Evolutionary conservation across 2,113 vertebrate genomes (phyloP), one percentile per base, ranked within the genome.

Genomic region (Rhombomys opimus): DNA sequence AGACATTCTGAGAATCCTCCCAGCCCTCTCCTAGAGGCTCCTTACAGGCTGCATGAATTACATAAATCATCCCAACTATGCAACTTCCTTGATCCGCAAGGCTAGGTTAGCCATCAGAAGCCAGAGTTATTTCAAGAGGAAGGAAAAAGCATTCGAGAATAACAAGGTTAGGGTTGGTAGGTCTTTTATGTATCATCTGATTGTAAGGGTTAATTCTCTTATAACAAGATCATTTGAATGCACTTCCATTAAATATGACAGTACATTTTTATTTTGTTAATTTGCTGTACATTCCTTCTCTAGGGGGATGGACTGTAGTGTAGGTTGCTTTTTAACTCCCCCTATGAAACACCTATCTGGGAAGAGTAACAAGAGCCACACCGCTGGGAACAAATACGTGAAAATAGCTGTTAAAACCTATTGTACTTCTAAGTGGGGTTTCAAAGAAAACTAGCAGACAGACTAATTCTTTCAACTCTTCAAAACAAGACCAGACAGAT

Each of bases 401-500:
- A 85, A 97, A 95, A 63, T 85, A 85, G 72, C 67, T 86, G n/a
- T 78, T 17, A 8, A 96, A 89, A 93, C 35, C 75, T 91, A 87
- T 97, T 89, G 63, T 72, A 85, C 17, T 91, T 96, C 63, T 89
- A 90, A 93, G 46, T 96, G 57, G 8, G 4, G n/a, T 95, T 41
- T 84, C 91, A 95, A 89, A 95, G 41, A 61, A 84, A 93, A 95
- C 91, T 54, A 84, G 73, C 30, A 90, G 68, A 77, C 68, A 89
- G 57, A 84, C 82, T 81, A 89, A 96, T 97, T 95, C 89, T 96
- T 95, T 87, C 2, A 93, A 77, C 50, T 84, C 81, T 95, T 96
- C 78, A 96, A 93, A 96, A 96, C 41, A 94, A 96, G 70, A 94
- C 59, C 65, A 97, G 72, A 97, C 61, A 97, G 46, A 93, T 96